Evolutionary conservation across 2,113 vertebrate species (phyloP), one percentile per base, ranked within the genome.

Genomic region (Paratilapia polleni): DNA sequence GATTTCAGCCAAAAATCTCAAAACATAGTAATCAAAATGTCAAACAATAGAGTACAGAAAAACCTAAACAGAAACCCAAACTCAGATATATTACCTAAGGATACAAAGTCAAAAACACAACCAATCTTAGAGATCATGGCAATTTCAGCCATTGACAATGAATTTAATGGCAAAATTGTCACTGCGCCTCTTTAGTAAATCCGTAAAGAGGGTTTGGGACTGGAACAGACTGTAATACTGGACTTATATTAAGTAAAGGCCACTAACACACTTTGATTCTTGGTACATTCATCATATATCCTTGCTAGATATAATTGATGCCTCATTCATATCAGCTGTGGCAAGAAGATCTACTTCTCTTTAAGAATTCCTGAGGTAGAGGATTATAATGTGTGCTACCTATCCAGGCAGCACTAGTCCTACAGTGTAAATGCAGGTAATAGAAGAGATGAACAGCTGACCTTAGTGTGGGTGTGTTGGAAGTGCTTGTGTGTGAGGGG

Each of bases 391-490:
- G 9, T 15, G 6, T 34, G 26, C 19, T 81, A 22, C 41, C 10
- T 47, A 24, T 79, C 26, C 31, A 8, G 8, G 36, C 56, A 58
- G 56, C 54, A 1, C 41, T 28, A 70, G 41, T 26, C 26, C n/a
- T 43, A n/a, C 31, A 38, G 54, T 77, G 28, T 86, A 41, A 74
- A 68, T 59, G 54, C 41, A 81, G 20, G 22, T 49, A 62, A 80
- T 61, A 36, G 47, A 57, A 43, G 17, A 75, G 66, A 59, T 75
- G 78, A 78, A 26, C 2, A 14, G 54, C 34, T 87, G 82, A 90
- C 84, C 82, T 88, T 70, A 62, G 58, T 74, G 57, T 28, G 17
- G 62, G 52, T 70, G 26, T 59, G 22, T 10, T 26, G 13, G 22
- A 31, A 31, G 49, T 80, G 58, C 34, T 74, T 47, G 34, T 74